Conservation (phyloP, 1,140 invertebrate genomes). For the Heliconius himera region DNA sequence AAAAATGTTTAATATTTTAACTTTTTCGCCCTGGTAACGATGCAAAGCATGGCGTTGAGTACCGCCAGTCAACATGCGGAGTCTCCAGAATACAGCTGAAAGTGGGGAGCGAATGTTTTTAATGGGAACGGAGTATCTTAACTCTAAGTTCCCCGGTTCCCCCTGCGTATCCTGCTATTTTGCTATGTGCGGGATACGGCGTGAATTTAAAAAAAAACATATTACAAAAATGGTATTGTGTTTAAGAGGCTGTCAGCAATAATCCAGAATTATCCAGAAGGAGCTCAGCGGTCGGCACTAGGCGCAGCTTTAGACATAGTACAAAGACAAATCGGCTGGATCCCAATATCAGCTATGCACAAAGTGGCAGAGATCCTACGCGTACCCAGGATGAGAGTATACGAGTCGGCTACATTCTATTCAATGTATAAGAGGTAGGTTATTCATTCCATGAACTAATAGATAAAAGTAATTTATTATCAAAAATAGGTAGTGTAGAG, state of each 20-base stretch:
- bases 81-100: too few species aligned
- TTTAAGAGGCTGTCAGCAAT: conserved; percentile 60
- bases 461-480: neutral
- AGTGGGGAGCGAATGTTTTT: too few species aligned
- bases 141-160: too few species aligned
- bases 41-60: too few species aligned
- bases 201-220: too few species aligned
- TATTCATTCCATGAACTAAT: neutral
- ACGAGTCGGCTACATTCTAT: conserved; percentile 99
- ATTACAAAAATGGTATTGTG: neutral
- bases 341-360: conserved; percentile 98
- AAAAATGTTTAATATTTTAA: too few species aligned
- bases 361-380: conserved; percentile 93
- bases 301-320: conserved; percentile 62
- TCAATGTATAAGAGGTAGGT: conserved; percentile 96
- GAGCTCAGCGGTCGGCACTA: conserved; percentile 58
- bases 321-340: conserved; percentile 70
- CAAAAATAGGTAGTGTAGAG: too few species aligned
- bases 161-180: neutral
- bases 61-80: too few species aligned
- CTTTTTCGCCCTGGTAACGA: too few species aligned
- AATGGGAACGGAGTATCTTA: too few species aligned
- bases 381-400: conserved; percentile 97
- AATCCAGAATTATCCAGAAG: conserved; percentile 67
- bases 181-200: neutral